These are phyloP conservation scores for Trachymyrmex cornetzi DNA, from an alignment of 1,140 invertebrate species.

Conservation along the genomic window DNA sequence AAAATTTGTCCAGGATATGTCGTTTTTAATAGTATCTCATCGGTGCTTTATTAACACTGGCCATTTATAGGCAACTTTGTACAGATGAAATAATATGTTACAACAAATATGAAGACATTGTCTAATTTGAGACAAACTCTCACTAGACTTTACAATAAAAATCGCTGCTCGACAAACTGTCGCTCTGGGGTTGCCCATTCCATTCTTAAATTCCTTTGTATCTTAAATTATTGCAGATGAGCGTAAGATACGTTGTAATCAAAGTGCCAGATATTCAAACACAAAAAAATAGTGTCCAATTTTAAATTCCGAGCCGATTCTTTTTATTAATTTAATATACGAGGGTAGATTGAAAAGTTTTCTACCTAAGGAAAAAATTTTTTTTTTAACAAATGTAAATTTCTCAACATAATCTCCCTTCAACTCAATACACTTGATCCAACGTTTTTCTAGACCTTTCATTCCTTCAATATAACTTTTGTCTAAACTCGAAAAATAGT, in stretches of 20 bases:
- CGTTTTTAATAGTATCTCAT: no score
- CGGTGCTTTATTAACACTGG: not conserved
- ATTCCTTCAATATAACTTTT: no score
- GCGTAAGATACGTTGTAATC: not conserved
- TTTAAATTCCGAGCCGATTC: not conserved
- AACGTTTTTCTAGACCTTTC: no score
- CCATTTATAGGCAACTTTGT: conserved; percentile 76
- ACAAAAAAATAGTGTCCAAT: not conserved
- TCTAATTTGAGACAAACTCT: conserved; percentile 70
- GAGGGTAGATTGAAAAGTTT: no score
- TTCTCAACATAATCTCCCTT: no score
- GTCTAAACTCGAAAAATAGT: no score
- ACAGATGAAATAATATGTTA: conserved; percentile 73
- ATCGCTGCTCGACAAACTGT: conserved; percentile 61
- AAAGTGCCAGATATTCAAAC: conserved; percentile 6
- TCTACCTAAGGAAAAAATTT: no score
- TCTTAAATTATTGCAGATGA: conserved; percentile 6
- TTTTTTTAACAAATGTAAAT: no score
- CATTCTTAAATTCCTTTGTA: conserved; percentile 48
- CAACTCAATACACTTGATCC: no score
- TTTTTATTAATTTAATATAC: conserved; percentile 54
- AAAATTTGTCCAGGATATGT: no score
- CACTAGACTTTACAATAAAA: conserved; percentile 78
- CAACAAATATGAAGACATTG: conserved; percentile 67
- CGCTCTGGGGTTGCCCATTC: conserved; percentile 53